These are phyloP conservation scores for Euplagia quadripunctaria DNA, from an alignment of 2,888 invertebrate species.

Conservation along the genomic window DNA sequence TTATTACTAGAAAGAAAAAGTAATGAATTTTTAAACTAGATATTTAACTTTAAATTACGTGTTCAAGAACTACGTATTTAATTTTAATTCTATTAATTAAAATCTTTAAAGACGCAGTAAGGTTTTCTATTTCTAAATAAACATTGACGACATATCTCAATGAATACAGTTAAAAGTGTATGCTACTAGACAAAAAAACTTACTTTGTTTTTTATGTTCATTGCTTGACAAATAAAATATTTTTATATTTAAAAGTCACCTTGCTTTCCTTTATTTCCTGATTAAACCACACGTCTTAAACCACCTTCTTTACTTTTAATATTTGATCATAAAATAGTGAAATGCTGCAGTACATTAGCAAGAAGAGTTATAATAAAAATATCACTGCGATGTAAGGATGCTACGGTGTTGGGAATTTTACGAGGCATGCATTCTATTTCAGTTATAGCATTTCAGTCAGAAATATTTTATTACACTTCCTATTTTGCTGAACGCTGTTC, in stretches of 20 bases:
- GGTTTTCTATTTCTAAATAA: no score
- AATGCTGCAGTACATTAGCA: constrained; percentile 36
- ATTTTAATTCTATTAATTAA: no score
- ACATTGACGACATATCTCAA: no score
- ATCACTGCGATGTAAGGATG: constrained; percentile 47
- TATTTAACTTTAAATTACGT: no score
- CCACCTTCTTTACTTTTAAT: not conserved
- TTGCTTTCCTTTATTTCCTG: not conserved
- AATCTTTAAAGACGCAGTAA: no score
- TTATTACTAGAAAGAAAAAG: no score
- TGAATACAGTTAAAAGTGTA: no score
- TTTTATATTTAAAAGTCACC: not conserved
- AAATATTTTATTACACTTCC: constrained; percentile 79
- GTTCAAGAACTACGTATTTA: no score
- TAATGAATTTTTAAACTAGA: no score
- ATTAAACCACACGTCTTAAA: constrained; percentile 12
- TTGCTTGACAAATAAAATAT: no score
- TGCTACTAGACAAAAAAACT: no score
- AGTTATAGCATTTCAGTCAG: constrained; percentile 76
- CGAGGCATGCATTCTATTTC: constrained; percentile 74
- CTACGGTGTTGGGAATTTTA: constrained; percentile 62
- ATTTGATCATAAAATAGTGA: constrained; percentile 8
- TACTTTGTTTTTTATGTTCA: no score
- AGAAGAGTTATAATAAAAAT: constrained; percentile 51
- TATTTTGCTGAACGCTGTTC: constrained; percentile 78